Evolutionary conservation across 2,888 invertebrate genomes (phyloP), one percentile per base, ranked within the genome.

Genomic region (Conops quadrifasciatus): DNA sequence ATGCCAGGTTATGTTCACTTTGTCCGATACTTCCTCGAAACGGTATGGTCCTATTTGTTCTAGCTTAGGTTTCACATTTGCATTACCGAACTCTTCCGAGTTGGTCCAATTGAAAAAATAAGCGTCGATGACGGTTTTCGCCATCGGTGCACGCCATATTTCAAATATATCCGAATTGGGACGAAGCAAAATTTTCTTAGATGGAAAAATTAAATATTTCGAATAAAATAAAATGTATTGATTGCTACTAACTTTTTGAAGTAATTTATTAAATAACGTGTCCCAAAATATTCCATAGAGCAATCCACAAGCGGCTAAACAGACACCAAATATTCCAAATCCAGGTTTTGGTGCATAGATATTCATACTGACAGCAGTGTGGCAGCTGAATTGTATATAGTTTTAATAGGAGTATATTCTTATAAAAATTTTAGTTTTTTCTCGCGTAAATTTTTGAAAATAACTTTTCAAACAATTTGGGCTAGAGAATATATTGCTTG

Each of bases 31-130:
- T 81, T 93, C 93, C 0, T 87, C 88, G 81, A 87, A 92, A 0
- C 88, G 84, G 79, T 90, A 91, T 0, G 91, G 91, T 21, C 91
- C 91, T 2, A 88, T 74, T 78, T 88, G 81, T 70, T 84, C 80
- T 26, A 90, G 86, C 49, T 81, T 84, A 0, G 90, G 90, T 76
- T 90, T 90, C 0, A 77, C 73, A 2, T 79, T 77, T 2, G 83
- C 85, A 75, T 87, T 88, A 0, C 88, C 87, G 45, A 89, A 87
- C 59, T 89, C 87, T 9, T 90, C 87, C 0, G 92, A 88, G 81
- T 93, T 93, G 2, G 93, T 93, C 93, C 93, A 93, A 83, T 93
- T 93, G 83, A 90, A 93, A 74, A 92, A 87, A 80, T 89, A 91
- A 60, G 93, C 84, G 76, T 92, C 90, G 66, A 92, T 83, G 75